Evolutionary conservation across 2,888 invertebrate species (phyloP).

Genomic region (Choristoneura rosaceana): DNA sequence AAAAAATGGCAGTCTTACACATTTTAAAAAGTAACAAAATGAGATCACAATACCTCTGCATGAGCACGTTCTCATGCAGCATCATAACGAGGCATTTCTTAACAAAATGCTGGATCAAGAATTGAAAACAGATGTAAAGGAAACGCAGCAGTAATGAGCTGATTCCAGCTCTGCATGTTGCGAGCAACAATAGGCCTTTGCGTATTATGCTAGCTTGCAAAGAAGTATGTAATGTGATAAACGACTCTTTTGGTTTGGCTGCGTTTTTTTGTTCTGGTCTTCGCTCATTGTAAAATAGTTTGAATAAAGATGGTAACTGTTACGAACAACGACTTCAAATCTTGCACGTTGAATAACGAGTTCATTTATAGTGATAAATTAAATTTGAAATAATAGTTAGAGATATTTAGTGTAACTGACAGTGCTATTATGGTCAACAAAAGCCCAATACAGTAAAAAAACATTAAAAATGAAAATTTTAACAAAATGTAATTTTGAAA

Average conservation of each 20-base stretch:
- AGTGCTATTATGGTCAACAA: no score
- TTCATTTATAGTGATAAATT: no score
- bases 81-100: slow-evolving; percentile 35
- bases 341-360: no score
- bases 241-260: not conserved
- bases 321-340: no score
- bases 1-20: not conserved
- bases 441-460: no score
- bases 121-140: slow-evolving; percentile 37
- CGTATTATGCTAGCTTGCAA: slow-evolving; percentile 2
- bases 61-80: slow-evolving; percentile 8
- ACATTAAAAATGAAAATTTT: no score
- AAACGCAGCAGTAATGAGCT: slow-evolving; percentile 36
- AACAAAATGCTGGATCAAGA: slow-evolving; percentile 39
- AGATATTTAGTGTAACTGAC: no score
- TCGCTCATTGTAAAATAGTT: not conserved
- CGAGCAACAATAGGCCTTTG: slow-evolving; percentile 27
- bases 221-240: slow-evolving; percentile 4
- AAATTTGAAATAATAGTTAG: no score
- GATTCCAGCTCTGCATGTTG: slow-evolving; percentile 36
- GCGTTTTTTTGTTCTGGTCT: not conserved
- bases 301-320: no score
- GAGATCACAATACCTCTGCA: not conserved
- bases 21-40: slow-evolving; percentile 6
- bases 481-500: no score